phyloP scores from a whole-genome alignment of 2,797 vertebrate species.

The Alectoris magna region DNA sequence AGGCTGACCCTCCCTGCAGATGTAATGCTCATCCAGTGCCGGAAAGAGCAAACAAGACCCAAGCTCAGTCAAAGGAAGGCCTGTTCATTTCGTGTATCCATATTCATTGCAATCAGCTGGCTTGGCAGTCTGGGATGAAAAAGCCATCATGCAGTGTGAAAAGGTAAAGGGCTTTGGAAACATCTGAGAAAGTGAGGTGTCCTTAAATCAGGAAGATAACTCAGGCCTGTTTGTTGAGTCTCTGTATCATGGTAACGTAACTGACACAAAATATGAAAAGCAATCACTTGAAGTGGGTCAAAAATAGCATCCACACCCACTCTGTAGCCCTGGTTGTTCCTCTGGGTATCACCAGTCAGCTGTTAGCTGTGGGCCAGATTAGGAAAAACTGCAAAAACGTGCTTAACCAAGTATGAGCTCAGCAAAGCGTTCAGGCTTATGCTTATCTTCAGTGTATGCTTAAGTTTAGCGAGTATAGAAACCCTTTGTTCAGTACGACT shows the following conservation, averaged over 20 bases:
- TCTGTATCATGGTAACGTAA: slow-evolving; percentile 18
- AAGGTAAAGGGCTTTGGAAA: background rate
- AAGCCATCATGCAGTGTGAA: background rate
- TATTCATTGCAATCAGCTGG: background rate
- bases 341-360: background rate
- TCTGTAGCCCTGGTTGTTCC: background rate
- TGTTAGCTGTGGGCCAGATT: slow-evolving; percentile 14
- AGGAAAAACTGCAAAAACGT: slow-evolving; percentile 24
- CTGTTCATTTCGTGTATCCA: background rate
- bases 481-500: slow-evolving; percentile 54
- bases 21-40: background rate
- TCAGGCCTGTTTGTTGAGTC: background rate
- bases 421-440: slow-evolving; percentile 30
- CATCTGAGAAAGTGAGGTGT: background rate
- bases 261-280: slow-evolving; percentile 44
- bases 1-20: slow-evolving; percentile 45
- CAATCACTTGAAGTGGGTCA: slow-evolving; percentile 23
- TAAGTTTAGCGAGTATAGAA: slow-evolving; percentile 48
- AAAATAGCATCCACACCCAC: slow-evolving; percentile 45
- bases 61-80: slow-evolving; percentile 12
- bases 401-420: background rate
- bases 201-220: background rate
- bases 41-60: slow-evolving; percentile 39
- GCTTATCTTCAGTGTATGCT: slow-evolving; percentile 52
- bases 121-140: background rate